Percentiles rank a stretch among this genome's conserved stretches.
These are phyloP conservation scores for Ectobius pallidus DNA, from an alignment of 2,888 invertebrate genomes.

Conservation along the genomic window DNA sequence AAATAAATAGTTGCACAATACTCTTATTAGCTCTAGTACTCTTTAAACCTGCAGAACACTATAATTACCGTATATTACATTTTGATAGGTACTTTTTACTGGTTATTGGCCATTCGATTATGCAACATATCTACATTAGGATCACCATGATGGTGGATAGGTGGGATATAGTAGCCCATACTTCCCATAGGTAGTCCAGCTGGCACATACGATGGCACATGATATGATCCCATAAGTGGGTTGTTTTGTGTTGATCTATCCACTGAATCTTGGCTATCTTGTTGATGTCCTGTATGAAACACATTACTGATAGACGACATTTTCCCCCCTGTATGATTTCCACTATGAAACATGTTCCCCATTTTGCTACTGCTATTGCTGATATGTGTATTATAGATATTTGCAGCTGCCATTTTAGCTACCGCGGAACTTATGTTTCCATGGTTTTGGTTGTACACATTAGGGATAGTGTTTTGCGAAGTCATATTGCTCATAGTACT, in stretches of 20 bases:
- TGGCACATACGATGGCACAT: constrained; percentile 41
- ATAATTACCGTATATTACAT: too few relatives aligned
- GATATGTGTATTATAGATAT: constrained; percentile 33
- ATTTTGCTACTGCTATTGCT: constrained; percentile 24
- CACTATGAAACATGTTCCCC: constrained; percentile 27
- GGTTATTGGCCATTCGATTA: constrained; percentile 40
- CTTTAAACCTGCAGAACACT: too few relatives aligned
- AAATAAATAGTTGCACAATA: too few relatives aligned
- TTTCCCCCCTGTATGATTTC: constrained; percentile 25
- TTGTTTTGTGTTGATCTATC: constrained; percentile 29
- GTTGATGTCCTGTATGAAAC: constrained; percentile 33
- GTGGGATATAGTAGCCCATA: constrained; percentile 43
- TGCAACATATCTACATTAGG: constrained; percentile 40
- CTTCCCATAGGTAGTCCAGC: constrained; percentile 41
- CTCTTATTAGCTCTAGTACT: too few relatives aligned
- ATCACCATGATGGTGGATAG: constrained; percentile 40
- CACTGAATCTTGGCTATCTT: constrained; percentile 32
- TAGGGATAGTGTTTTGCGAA: constrained; percentile 9
- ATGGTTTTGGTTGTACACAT: constrained; percentile 31
- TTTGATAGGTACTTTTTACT: too few relatives aligned
- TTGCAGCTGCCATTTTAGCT: constrained; percentile 37
- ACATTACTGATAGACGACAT: constrained; percentile 36
- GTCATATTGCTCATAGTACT: constrained; percentile 17
- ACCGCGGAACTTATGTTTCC: constrained; percentile 22
- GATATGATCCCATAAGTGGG: constrained; percentile 39